Percentiles rank a stretch among this genome's conserved stretches.
These are phyloP conservation scores for Linepithema humile DNA, from an alignment of 1,140 invertebrate species.

Conservation along the genomic window DNA sequence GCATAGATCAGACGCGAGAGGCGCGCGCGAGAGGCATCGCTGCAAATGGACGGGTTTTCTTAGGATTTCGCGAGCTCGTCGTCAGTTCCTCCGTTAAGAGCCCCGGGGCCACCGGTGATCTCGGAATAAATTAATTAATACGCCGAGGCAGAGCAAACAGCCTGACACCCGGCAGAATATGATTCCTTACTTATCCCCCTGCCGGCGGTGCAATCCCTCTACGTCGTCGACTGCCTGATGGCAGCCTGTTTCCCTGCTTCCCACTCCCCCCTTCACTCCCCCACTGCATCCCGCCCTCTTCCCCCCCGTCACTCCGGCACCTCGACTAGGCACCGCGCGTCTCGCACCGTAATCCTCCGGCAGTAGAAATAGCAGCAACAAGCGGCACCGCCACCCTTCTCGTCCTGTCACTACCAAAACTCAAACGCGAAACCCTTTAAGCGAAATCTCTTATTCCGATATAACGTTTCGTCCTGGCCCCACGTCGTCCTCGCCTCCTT, in stretches of 20 bases:
- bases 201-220: constrained; percentile 56
- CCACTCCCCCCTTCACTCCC: constrained; percentile 67
- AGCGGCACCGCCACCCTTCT: constrained; percentile 64
- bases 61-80: constrained; percentile 20
- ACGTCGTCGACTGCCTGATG: constrained; percentile 58
- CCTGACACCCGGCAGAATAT: constrained; percentile 80
- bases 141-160: constrained; percentile 77
- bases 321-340: constrained; percentile 38
- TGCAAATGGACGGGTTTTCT: constrained; percentile 39
- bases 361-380: constrained; percentile 41
- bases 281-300: constrained; percentile 51
- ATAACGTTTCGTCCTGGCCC: constrained; percentile 77
- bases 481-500: neutral
- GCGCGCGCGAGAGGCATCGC: constrained; percentile 2
- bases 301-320: constrained; percentile 39
- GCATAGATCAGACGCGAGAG: constrained; percentile 9
- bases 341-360: constrained; percentile 39
- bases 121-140: constrained; percentile 81
- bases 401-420: constrained; percentile 85
- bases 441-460: constrained; percentile 85
- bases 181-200: constrained; percentile 80
- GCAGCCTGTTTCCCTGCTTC: constrained; percentile 79
- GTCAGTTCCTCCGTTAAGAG: constrained; percentile 51
- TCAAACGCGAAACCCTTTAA: constrained; percentile 85
- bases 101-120: constrained; percentile 73